Evolutionary conservation across 2,113 vertebrate genomes (phyloP).

Genomic region (Elachura formosa): DNA sequence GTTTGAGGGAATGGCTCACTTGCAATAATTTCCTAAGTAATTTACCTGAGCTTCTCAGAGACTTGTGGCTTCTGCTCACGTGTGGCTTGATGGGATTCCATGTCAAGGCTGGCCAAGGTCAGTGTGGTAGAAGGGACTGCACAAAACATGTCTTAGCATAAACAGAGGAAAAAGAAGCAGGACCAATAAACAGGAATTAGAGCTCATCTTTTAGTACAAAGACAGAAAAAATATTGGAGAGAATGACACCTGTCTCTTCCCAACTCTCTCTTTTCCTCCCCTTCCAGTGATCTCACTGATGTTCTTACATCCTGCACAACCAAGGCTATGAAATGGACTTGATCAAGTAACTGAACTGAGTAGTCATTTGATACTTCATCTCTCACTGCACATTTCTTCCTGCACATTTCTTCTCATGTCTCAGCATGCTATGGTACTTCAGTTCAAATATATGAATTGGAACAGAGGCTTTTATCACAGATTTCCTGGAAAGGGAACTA

Average conservation of each 20-base stretch:
- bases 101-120: not conserved
- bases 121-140: not conserved
- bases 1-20: not conserved
- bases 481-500: not conserved
- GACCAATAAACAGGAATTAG: not conserved
- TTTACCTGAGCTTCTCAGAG: not conserved
- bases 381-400: not conserved
- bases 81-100: not conserved
- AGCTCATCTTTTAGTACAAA: not conserved
- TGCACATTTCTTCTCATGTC: not conserved
- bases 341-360: not conserved
- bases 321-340: not conserved
- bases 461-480: not conserved
- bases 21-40: not conserved
- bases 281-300: not conserved
- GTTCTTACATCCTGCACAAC: not conserved
- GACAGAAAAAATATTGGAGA: not conserved
- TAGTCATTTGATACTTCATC: not conserved
- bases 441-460: not conserved
- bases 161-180: not conserved
- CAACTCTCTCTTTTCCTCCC: not conserved
- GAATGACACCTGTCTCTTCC: not conserved
- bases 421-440: not conserved
- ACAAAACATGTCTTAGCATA: not conserved
- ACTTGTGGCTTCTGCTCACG: not conserved